Conservation (phyloP, 2,113 vertebrate species). For the Salvator merianae region DNA sequence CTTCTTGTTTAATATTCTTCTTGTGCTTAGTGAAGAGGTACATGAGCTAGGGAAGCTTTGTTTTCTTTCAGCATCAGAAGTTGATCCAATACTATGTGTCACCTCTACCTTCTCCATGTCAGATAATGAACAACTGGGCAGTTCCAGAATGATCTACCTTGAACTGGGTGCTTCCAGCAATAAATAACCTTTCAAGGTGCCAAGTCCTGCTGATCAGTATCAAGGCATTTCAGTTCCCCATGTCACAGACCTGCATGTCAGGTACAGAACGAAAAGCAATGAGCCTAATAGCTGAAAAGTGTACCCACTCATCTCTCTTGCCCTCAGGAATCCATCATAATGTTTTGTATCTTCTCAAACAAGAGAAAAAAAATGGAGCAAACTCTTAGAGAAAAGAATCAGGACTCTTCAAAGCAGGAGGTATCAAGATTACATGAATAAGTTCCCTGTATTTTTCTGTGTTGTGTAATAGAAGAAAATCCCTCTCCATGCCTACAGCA, state of each 20-base stretch:
- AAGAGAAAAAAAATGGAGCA: not conserved
- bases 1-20: not conserved
- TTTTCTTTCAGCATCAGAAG: not conserved
- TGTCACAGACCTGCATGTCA: slow-evolving; percentile 18
- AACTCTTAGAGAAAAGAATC: not conserved
- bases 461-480: not conserved
- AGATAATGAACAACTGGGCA: slow-evolving; percentile 10
- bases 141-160: not conserved
- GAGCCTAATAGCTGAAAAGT: not conserved
- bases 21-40: not conserved
- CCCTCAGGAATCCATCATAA: not conserved
- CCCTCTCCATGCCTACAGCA: not conserved
- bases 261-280: slow-evolving; percentile 8
- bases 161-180: not conserved
- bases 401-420: not conserved
- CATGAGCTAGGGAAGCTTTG: not conserved
- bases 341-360: not conserved
- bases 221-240: not conserved
- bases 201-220: not conserved
- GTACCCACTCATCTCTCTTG: not conserved
- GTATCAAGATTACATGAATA: not conserved
- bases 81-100: slow-evolving; percentile 22
- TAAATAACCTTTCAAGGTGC: slow-evolving; percentile 21
- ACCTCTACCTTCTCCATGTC: slow-evolving; percentile 4
- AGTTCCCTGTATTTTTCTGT: not conserved